These are phyloP conservation scores for Tragulus kanchil DNA, from an alignment of 2,113 vertebrate genomes.

Conservation along the genomic window DNA sequence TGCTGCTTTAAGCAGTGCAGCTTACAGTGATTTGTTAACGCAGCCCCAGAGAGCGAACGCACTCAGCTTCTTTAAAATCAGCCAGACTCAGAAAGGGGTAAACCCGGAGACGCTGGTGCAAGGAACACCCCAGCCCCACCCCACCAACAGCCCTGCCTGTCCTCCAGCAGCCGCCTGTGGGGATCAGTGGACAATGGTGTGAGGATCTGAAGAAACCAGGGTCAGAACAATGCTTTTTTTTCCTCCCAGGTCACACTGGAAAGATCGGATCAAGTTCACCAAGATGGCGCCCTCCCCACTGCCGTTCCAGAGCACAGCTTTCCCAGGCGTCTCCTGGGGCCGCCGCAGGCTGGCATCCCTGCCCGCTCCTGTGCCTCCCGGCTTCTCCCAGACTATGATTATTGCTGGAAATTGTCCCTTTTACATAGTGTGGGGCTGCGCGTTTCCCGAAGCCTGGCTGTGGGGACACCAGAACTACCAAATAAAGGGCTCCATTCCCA, in stretches of 20 bases:
- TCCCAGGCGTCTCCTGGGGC: background rate
- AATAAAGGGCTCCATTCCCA: background rate
- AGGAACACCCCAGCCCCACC: background rate
- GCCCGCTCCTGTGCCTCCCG: background rate
- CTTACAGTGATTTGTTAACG: rapidly evolving
- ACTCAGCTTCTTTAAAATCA: background rate
- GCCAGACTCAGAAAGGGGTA: background rate
- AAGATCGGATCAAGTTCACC: no score
- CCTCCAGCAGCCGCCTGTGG: background rate
- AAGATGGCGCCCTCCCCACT: background rate
- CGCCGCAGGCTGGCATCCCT: background rate
- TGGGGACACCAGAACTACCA: background rate
- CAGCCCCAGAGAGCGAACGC: background rate
- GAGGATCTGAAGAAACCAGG: background rate
- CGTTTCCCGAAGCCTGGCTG: background rate
- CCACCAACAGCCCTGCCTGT: no score
- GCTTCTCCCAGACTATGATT: background rate
- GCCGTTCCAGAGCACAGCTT: background rate
- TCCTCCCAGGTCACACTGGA: background rate
- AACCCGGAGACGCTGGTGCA: background rate
- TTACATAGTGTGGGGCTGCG: background rate
- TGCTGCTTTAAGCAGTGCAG: background rate
- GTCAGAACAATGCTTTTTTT: background rate
- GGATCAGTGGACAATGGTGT: background rate
- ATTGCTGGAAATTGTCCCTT: no score